Conservation (phyloP, 2,888 invertebrate genomes). For the Stegophylla sp. region DNA sequence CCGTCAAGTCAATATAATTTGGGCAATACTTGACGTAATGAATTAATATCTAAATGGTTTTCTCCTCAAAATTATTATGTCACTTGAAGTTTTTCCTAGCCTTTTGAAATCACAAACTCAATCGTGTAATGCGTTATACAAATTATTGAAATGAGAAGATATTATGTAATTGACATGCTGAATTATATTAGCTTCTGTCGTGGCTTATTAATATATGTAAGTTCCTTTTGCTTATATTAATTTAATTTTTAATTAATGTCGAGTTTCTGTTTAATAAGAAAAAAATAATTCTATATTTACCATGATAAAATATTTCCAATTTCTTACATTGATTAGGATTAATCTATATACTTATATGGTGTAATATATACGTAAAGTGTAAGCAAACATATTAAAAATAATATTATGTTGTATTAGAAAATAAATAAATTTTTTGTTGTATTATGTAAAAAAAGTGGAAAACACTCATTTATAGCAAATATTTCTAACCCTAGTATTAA, state of each 20-base stretch:
- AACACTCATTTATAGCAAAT: neutral
- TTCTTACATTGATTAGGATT: neutral
- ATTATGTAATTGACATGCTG: slow-evolving; percentile 7
- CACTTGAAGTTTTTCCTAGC: too few species aligned
- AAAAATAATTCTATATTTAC: neutral
- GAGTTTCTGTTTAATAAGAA: too few species aligned
- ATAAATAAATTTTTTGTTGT: neutral
- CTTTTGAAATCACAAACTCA: neutral
- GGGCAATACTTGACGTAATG: too few species aligned
- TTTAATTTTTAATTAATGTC: too few species aligned
- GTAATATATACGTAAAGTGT: neutral
- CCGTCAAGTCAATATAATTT: too few species aligned
- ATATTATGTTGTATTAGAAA: neutral
- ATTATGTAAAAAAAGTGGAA: neutral
- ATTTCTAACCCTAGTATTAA: neutral
- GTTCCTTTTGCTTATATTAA: neutral
- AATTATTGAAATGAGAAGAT: neutral
- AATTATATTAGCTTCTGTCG: neutral
- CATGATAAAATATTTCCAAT: neutral
- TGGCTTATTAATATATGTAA: neutral
- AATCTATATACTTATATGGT: neutral
- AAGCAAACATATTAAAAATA: neutral
- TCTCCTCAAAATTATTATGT: too few species aligned
- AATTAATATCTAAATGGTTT: too few species aligned
- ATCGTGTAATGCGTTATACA: neutral